Conservation (phyloP, 2,888 invertebrate species). For the Hedya salicella region DNA sequence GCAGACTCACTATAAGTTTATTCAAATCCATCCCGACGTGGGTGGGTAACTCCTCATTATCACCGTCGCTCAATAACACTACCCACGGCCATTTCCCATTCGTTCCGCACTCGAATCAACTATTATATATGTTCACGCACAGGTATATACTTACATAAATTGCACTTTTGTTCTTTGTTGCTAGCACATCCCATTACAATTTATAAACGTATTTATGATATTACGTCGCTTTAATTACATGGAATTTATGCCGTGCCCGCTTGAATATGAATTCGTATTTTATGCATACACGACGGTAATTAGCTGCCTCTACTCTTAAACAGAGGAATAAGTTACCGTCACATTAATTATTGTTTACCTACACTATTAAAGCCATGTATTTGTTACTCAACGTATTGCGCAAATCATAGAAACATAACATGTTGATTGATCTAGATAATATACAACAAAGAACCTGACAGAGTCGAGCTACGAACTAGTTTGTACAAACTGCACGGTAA, state of each 20-base stretch:
- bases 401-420: not conserved
- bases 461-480: not conserved
- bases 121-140: slow-evolving; percentile 6
- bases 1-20: slow-evolving; percentile 58
- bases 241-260: not conserved
- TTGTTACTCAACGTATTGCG: not conserved
- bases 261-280: slow-evolving; percentile 15
- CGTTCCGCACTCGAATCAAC: slow-evolving; percentile 33
- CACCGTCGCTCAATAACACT: slow-evolving; percentile 64
- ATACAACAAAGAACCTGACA: not conserved
- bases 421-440: not conserved
- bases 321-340: not conserved
- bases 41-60: slow-evolving; percentile 62
- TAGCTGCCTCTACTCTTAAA: not conserved
- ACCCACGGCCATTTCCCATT: slow-evolving; percentile 53
- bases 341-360: not conserved
- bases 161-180: slow-evolving; percentile 10
- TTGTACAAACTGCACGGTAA: slow-evolving; percentile 1
- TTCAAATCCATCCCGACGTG: slow-evolving; percentile 61
- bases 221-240: slow-evolving; percentile 10
- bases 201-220: slow-evolving; percentile 7
- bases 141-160: not conserved
- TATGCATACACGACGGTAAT: not conserved
- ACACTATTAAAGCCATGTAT: not conserved
- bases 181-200: slow-evolving; percentile 8